Percentiles rank a stretch among this genome's conserved stretches.
These are phyloP conservation scores for Glareola pratincola DNA, from an alignment of 2,113 vertebrate genomes.

Conservation along the genomic window DNA sequence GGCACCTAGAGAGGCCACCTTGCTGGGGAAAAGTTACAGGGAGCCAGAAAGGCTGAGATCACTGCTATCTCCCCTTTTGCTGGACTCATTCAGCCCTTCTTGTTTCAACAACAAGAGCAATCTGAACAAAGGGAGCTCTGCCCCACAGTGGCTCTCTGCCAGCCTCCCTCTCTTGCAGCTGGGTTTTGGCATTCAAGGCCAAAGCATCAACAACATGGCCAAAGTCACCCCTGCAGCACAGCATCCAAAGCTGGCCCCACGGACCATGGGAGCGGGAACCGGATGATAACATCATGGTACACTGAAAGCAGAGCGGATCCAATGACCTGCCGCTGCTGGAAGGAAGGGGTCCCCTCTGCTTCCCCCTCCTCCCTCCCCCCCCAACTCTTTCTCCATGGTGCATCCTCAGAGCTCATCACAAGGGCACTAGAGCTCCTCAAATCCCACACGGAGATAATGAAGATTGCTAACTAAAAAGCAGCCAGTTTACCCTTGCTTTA, in stretches of 20 bases:
- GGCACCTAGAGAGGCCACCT: fast-evolving
- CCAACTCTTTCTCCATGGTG: fast-evolving
- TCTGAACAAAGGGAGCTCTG: background rate
- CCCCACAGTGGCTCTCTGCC: background rate
- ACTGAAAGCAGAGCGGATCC: background rate
- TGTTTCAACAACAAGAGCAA: background rate
- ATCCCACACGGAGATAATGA: background rate
- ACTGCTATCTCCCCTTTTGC: background rate
- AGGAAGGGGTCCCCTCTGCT: background rate
- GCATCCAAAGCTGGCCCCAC: fast-evolving
- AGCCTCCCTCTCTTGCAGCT: background rate
- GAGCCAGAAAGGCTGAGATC: background rate
- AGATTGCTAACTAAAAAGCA: background rate
- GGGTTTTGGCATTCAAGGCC: background rate
- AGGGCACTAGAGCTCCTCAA: background rate
- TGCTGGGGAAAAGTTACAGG: background rate
- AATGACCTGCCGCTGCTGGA: background rate
- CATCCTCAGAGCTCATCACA: background rate
- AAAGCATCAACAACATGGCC: background rate
- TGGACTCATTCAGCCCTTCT: background rate
- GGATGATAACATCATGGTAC: fast-evolving
- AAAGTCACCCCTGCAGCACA: background rate
- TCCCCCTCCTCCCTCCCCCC: fast-evolving
- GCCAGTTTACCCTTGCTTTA: background rate
- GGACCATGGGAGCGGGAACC: background rate